Percentiles rank a stretch among this genome's conserved stretches.
Evolutionary conservation across 2,888 invertebrate species (phyloP).

Genomic region (Coenonympha glycerion): DNA sequence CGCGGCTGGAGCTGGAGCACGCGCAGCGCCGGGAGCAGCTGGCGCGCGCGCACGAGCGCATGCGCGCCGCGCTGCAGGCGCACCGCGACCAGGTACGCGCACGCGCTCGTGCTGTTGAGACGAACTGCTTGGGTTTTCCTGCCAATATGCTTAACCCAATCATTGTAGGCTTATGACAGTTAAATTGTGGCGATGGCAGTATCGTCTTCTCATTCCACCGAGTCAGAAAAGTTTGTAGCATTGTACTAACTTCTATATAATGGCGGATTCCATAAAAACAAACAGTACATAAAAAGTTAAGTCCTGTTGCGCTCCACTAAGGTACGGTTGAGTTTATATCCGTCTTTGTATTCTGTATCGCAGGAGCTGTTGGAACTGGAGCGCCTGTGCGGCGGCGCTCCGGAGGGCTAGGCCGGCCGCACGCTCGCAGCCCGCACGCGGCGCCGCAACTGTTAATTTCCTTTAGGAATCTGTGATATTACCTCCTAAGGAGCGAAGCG

Average conservation of each 20-base stretch:
- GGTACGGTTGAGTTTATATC: too few species aligned
- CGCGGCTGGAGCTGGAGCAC: not conserved
- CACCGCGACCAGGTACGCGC: constrained; percentile 51
- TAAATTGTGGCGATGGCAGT: too few species aligned
- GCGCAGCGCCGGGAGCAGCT: not conserved
- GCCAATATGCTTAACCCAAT: too few species aligned
- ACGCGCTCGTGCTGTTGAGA: too few species aligned
- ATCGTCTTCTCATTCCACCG: too few species aligned
- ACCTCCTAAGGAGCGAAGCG: constrained; percentile 61
- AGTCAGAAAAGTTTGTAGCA: too few species aligned
- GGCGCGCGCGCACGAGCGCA: not conserved
- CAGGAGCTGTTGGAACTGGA: constrained; percentile 64
- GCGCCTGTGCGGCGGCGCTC: constrained; percentile 56
- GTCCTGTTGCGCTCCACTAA: too few species aligned
- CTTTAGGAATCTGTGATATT: constrained; percentile 72
- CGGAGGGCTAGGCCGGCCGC: constrained; percentile 26
- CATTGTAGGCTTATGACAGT: too few species aligned
- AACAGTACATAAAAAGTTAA: too few species aligned
- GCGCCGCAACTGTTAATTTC: constrained; percentile 30
- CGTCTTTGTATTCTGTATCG: constrained; percentile 7
- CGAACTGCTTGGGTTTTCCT: too few species aligned
- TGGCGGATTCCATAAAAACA: too few species aligned
- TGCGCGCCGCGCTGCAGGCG: not conserved
- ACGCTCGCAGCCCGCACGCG: constrained; percentile 1
- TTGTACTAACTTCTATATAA: too few species aligned